Conservation (phyloP, 2,888 invertebrate genomes). For the Camptogramma bilineatum region DNA sequence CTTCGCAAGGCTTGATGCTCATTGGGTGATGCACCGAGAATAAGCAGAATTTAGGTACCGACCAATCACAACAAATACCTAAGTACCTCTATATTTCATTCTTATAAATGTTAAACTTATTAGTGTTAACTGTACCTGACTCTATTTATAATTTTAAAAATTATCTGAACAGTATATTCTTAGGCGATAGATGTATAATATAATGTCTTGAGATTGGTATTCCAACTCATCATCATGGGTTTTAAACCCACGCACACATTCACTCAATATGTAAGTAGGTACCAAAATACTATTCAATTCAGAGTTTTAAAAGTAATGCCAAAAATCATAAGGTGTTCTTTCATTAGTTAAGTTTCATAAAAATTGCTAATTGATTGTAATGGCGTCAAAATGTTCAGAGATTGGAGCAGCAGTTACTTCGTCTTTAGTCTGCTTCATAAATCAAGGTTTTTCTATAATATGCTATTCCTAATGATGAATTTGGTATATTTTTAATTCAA, state of each 20-base stretch:
- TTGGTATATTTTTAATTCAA: background rate
- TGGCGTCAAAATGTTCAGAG: background rate
- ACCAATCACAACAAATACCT: background rate
- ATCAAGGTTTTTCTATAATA: too few relatives aligned
- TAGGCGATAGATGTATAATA: too few relatives aligned
- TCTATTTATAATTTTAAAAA: background rate
- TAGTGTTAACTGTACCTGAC: background rate
- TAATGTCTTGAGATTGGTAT: too few relatives aligned
- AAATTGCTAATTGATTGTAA: background rate
- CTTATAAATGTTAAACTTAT: background rate
- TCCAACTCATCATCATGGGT: too few relatives aligned
- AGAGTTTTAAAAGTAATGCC: too few relatives aligned
- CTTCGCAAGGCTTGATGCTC: constrained; percentile 56
- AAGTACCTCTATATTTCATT: background rate
- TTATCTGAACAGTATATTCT: too few relatives aligned
- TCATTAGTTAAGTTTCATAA: too few relatives aligned
- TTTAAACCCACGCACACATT: too few relatives aligned
- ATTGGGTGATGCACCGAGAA: constrained; percentile 63
- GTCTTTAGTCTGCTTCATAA: background rate
- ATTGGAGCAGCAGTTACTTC: background rate
- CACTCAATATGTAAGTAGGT: too few relatives aligned
- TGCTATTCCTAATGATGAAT: background rate
- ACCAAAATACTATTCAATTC: too few relatives aligned
- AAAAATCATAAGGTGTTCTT: too few relatives aligned
- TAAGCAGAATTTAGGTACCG: constrained; percentile 49